Evolutionary conservation across 2,113 vertebrate genomes (phyloP), one percentile per base, ranked within the genome.

Genomic region (Labeo rohita): DNA sequence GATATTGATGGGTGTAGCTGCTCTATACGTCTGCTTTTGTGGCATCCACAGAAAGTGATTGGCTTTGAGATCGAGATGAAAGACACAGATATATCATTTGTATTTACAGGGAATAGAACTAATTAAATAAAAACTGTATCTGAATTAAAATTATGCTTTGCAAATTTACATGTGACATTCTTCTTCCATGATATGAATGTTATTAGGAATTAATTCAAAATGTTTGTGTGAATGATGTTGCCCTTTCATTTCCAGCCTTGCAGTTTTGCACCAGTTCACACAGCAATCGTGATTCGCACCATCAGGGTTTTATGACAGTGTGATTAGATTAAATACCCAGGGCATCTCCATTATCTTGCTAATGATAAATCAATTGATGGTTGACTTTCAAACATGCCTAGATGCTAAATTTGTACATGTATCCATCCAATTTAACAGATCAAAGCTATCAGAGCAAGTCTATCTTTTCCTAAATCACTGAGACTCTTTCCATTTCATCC

Each of bases 1-100:
- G 65, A 80, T 85, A 79, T 68, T 36, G 82, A 72, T 84, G 68
- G 66, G 52, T 84, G 82, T 59, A 84, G 82, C 52, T 23, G 49
- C 45, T 82, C 80, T 70, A 18, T 66, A 47, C 2, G 8, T 21
- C 59, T 65, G 78, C 56, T 63, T 70, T 68, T 77, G 47, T 43
- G 45, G 65, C 28, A 0, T 7, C 3, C 13, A 11, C 10, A 61
- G 34, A 23, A 43, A 23, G 8, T 13, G 15, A 75, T 56, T 5
- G 16, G 12, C 6, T 65, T 49, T 65, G 28, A 77, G 73, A 78
- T 36, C 15, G 7, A 52, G 8, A 66, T 66, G 56, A 39, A 68
- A 82, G 23, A 77, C 23, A 23, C 68, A 18, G 34, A 39, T 10
- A 49, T 52, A 52, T 82, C 5, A 5, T 49, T 43, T 8, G 47